Evolutionary conservation across 1,140 invertebrate species (phyloP).

Genomic region (Cepaea nemoralis): DNA sequence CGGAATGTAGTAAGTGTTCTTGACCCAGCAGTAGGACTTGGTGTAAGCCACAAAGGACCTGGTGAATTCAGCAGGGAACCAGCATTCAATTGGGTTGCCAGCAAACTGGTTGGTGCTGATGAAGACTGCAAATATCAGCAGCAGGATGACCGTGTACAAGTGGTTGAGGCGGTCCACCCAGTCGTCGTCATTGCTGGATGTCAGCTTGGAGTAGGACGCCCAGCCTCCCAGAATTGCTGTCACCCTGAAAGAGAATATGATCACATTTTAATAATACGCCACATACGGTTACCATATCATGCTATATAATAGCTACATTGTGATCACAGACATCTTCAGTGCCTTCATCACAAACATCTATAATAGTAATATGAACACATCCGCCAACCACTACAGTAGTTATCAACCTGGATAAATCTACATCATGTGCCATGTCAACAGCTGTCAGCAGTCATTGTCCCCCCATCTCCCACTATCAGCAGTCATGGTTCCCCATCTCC

Average conservation of each 20-base stretch:
- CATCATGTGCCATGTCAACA: too few relatives aligned
- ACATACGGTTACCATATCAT: too few relatives aligned
- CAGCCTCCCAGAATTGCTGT: constrained; percentile 62
- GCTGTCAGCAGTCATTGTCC: too few relatives aligned
- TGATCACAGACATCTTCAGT: too few relatives aligned
- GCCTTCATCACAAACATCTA: too few relatives aligned
- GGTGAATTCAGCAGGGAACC: constrained; percentile 72
- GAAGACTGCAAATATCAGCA: constrained; percentile 65
- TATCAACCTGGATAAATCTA: too few relatives aligned
- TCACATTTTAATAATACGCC: too few relatives aligned
- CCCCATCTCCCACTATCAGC: too few relatives aligned
- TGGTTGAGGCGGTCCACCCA: constrained; percentile 67
- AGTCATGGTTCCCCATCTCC: too few relatives aligned
- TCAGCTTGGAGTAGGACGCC: constrained; percentile 65
- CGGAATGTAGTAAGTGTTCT: constrained; percentile 74
- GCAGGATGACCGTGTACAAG: constrained; percentile 63
- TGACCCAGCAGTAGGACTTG: constrained; percentile 72
- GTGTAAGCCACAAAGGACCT: constrained; percentile 70
- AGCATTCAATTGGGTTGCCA: constrained; percentile 76
- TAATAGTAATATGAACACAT: too few relatives aligned
- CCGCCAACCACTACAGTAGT: too few relatives aligned
- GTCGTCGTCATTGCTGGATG: constrained; percentile 68
- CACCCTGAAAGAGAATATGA: constrained; percentile 46
- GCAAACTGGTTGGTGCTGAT: constrained; percentile 82
- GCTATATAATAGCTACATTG: too few relatives aligned